A percentile compares a stretch with the other conserved stretches of the same genome.
Conservation (phyloP, 1,140 invertebrate genomes). For the Epicauta chinensis region DNA sequence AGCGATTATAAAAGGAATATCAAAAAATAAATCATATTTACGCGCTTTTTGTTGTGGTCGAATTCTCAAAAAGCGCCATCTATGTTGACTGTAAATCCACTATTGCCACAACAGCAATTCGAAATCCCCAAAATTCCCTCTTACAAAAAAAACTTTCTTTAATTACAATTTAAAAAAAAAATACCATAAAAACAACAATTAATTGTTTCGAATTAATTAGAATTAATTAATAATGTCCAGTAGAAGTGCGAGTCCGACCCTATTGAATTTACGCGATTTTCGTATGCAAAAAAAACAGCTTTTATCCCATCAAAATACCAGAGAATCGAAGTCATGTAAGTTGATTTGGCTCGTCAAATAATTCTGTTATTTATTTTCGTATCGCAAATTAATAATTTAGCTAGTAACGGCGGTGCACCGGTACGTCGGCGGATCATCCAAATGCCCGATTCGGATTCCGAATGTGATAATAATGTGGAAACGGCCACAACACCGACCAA, state of each 20-base stretch:
- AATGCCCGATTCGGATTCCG: conserved; percentile 37
- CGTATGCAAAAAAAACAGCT: conserved; percentile 34
- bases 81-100: too few relatives aligned
- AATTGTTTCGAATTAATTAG: too few relatives aligned
- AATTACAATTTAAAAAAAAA: too few relatives aligned
- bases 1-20: too few relatives aligned
- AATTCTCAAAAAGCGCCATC: too few relatives aligned
- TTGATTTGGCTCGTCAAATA: conserved; percentile 12
- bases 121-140: too few relatives aligned
- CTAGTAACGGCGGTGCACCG: conserved; percentile 7
- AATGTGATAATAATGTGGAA: conserved; percentile 25
- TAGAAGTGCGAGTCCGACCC: conserved; percentile 20
- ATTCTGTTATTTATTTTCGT: conserved; percentile 24
- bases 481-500: conserved; percentile 3
- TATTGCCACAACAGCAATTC: too few relatives aligned
- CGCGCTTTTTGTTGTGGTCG: too few relatives aligned
- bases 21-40: too few relatives aligned
- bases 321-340: too few relatives aligned
- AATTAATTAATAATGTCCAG: conserved; percentile 22
- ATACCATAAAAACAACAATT: too few relatives aligned
- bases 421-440: conserved; percentile 23
- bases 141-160: too few relatives aligned
- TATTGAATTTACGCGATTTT: conserved; percentile 32
- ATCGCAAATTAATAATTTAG: background rate
- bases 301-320: conserved; percentile 22